Evolutionary conservation across 2,797 vertebrate species (phyloP).

Genomic region (Kryptolebias ocellatus): DNA sequence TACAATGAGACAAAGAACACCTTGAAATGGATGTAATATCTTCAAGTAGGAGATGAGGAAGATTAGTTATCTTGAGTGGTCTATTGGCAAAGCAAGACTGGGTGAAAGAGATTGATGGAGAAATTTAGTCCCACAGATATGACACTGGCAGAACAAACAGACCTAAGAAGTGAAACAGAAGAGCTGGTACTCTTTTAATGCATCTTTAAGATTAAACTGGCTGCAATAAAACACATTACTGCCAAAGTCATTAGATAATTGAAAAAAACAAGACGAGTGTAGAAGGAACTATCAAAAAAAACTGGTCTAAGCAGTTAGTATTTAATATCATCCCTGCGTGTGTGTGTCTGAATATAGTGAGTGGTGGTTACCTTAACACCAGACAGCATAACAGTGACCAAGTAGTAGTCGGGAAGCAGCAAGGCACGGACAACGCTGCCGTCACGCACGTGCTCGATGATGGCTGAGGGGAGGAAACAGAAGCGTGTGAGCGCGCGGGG

Average conservation of each 20-base stretch:
- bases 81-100: conserved; percentile 43
- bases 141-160: conserved; percentile 35
- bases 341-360: neutral
- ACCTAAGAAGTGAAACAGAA: conserved; percentile 19
- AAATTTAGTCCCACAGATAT: conserved; percentile 39
- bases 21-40: conserved; percentile 62
- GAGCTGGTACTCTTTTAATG: neutral
- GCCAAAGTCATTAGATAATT: neutral
- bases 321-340: no score
- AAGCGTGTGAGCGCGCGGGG: neutral
- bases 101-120: conserved; percentile 58
- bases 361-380: conserved; percentile 90
- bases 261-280: neutral
- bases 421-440: conserved; percentile 94
- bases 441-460: conserved; percentile 96
- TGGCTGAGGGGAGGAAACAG: conserved; percentile 77
- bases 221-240: neutral
- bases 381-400: conserved; percentile 97
- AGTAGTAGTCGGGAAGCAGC: conserved; percentile 93
- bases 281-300: neutral
- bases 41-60: conserved; percentile 60
- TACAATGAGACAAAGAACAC: conserved; percentile 47
- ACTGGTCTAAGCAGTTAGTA: no score
- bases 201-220: neutral
- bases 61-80: conserved; percentile 69